These are phyloP conservation scores for Orycteropus afer DNA, from an alignment of 2,113 vertebrate species.

Conservation along the genomic window DNA sequence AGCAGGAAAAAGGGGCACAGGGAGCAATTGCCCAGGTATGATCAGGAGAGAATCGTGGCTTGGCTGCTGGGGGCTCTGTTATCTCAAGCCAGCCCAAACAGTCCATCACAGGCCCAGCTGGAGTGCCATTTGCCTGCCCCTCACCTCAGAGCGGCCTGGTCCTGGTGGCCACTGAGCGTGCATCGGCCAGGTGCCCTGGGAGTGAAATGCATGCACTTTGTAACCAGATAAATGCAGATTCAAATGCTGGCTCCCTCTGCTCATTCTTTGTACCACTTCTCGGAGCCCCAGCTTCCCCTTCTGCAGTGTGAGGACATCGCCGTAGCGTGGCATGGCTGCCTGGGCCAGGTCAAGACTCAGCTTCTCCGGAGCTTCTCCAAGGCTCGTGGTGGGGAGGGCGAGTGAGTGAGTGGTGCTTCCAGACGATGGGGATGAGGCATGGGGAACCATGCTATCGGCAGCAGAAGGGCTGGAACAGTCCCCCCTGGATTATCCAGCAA, in stretches of 20 bases:
- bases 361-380: background rate
- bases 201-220: background rate
- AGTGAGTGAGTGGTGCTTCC: background rate
- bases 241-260: background rate
- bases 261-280: background rate
- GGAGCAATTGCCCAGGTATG: background rate
- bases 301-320: background rate
- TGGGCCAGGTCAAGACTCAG: fast-evolving
- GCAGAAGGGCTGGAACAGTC: background rate
- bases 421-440: fast-evolving
- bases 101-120: background rate
- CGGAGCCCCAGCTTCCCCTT: background rate
- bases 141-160: fast-evolving
- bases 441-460: fast-evolving
- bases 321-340: fast-evolving
- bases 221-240: background rate
- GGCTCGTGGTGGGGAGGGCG: background rate
- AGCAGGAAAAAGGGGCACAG: background rate
- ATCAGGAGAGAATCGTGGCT: background rate
- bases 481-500: background rate
- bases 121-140: too few relatives aligned
- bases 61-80: background rate
- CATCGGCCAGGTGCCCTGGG: fast-evolving
- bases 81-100: too few relatives aligned
- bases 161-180: background rate